phyloP scores from a whole-genome alignment of 2,888 invertebrate species.

The Galerucella pusilla region DNA sequence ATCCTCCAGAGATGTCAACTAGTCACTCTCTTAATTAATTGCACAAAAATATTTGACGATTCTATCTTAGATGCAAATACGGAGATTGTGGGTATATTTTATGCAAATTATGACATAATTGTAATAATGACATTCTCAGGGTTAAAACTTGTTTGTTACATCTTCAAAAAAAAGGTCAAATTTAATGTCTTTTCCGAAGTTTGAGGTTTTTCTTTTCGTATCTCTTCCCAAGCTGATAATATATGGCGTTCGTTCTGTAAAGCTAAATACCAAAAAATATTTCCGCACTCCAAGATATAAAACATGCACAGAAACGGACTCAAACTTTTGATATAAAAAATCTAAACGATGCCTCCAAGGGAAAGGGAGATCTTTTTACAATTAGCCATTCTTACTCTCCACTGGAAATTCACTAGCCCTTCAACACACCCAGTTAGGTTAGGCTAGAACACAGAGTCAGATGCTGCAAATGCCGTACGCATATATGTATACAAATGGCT shows the following conservation, averaged over 20 bases:
- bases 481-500: no score
- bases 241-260: neutral
- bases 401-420: no score
- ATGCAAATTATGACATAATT: conserved; percentile 1
- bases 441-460: no score
- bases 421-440: no score
- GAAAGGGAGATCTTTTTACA: no score
- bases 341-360: no score
- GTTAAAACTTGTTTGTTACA: neutral
- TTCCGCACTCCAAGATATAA: neutral
- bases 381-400: no score
- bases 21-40: no score
- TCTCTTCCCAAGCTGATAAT: no score
- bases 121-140: neutral
- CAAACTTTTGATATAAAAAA: neutral
- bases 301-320: neutral
- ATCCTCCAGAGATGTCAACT: no score
- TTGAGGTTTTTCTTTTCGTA: neutral
- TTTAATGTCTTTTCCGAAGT: conserved; percentile 7
- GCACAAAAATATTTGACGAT: no score
- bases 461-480: no score
- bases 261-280: conserved; percentile 18
- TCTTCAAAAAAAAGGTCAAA: conserved; percentile 1
- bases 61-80: neutral
- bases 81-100: neutral